These are phyloP conservation scores for Cynopterus brachyotis DNA, from an alignment of 2,113 vertebrate species.

Conservation along the genomic window DNA sequence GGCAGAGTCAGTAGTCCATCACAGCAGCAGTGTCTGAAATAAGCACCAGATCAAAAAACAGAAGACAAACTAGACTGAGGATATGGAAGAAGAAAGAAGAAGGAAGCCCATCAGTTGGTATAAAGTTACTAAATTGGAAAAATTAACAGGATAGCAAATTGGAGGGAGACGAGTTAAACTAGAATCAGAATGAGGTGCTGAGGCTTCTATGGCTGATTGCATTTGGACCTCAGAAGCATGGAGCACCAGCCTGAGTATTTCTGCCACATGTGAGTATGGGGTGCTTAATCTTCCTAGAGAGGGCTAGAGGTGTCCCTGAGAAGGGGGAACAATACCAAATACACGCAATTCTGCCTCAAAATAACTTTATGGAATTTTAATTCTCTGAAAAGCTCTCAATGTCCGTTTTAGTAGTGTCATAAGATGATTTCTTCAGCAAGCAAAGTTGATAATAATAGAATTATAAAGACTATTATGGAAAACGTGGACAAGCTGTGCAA, in stretches of 20 bases:
- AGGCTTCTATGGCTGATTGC: background rate
- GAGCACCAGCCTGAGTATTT: background rate
- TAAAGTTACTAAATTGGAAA: background rate
- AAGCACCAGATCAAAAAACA: background rate
- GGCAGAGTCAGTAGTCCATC: background rate
- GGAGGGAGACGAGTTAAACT: background rate
- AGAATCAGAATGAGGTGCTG: background rate
- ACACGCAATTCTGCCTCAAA: background rate
- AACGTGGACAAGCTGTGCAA: background rate
- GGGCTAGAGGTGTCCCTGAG: background rate
- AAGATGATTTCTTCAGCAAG: background rate
- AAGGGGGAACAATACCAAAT: background rate
- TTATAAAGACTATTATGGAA: background rate
- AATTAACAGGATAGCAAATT: background rate
- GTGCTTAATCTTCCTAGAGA: background rate
- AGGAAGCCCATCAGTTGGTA: background rate
- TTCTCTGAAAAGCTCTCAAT: background rate
- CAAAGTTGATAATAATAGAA: background rate
- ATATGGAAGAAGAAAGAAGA: background rate
- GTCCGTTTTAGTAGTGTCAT: background rate
- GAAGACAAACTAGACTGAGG: background rate
- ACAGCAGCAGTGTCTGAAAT: background rate
- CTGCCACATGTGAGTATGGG: background rate
- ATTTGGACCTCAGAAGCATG: background rate
- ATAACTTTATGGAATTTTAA: background rate